These are phyloP conservation scores for Bradysia coprophila DNA, from an alignment of 1,140 invertebrate species.

Conservation along the genomic window DNA sequence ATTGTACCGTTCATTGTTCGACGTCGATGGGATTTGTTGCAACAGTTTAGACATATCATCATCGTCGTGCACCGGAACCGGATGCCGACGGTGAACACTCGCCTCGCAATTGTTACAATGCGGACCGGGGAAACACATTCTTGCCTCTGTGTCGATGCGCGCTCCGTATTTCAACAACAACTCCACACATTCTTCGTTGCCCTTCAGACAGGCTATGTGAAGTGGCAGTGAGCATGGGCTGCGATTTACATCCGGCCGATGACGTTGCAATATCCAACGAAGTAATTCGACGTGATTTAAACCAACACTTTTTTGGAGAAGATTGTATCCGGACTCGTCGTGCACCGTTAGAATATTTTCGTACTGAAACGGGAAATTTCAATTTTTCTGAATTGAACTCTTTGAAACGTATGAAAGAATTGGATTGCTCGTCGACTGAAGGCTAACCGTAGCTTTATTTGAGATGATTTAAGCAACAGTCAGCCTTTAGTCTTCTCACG, in stretches of 20 bases:
- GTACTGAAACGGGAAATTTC: constrained; percentile 32
- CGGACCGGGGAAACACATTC: constrained; percentile 47
- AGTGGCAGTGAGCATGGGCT: constrained; percentile 50
- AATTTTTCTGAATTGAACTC: too few relatives aligned
- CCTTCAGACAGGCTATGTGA: constrained; percentile 52
- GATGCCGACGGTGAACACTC: constrained; percentile 14
- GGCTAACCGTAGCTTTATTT: too few relatives aligned
- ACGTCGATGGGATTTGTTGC: constrained; percentile 13
- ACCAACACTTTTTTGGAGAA: constrained; percentile 50
- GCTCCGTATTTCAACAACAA: constrained; percentile 32
- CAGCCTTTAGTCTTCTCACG: too few relatives aligned
- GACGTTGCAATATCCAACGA: constrained; percentile 39
- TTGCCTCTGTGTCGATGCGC: constrained; percentile 30
- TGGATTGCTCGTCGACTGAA: too few relatives aligned
- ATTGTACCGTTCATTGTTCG: constrained; percentile 19
- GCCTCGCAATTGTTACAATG: constrained; percentile 53
- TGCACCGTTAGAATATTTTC: constrained; percentile 45
- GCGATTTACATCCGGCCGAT: constrained; percentile 44
- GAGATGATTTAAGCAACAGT: too few relatives aligned
- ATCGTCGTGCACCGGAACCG: constrained; percentile 6
- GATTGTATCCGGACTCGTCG: constrained; percentile 50
- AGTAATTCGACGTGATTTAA: constrained; percentile 52
- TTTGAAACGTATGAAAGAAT: too few relatives aligned
- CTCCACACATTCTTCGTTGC: constrained; percentile 36
- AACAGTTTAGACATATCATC: too few relatives aligned